Conservation (phyloP, 2,113 vertebrate genomes). For the Platichthys flesus region DNA sequence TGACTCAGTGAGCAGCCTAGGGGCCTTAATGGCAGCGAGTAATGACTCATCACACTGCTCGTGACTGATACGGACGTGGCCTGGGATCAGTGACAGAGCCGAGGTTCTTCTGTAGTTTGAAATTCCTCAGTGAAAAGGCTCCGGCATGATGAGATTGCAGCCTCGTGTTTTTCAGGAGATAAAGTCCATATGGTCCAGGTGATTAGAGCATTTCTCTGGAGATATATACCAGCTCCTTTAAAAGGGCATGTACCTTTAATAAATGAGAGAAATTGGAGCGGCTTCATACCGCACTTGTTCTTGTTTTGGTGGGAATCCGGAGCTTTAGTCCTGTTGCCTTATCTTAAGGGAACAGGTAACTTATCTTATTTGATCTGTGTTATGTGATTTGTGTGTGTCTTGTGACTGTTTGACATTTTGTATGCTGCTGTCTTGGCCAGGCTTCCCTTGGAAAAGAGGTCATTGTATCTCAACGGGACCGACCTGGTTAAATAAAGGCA, state of each 20-base stretch:
- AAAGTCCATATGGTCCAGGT: constrained; percentile 11
- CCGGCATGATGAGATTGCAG: background rate
- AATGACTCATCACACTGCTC: constrained; percentile 56
- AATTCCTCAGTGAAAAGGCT: constrained; percentile 47
- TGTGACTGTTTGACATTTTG: no score
- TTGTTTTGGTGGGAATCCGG: no score
- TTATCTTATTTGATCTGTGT: no score
- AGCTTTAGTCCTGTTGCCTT: no score
- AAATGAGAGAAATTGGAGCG: no score
- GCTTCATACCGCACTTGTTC: no score
- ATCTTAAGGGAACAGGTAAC: no score
- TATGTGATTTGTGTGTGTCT: no score
- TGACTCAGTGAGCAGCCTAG: constrained; percentile 52
- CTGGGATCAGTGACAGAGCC: constrained; percentile 30
- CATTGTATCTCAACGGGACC: no score
- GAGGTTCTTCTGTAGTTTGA: constrained; percentile 25
- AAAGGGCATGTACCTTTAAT: background rate
- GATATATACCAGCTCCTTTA: background rate
- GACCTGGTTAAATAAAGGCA: no score
- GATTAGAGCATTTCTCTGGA: background rate
- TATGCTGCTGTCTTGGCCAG: no score
- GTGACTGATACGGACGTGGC: constrained; percentile 63
- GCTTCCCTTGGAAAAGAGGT: no score
- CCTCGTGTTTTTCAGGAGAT: constrained; percentile 17
- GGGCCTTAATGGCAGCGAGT: constrained; percentile 55